phyloP scores from a whole-genome alignment of 2,797 vertebrate genomes.

The Coregonus suidteri region DNA sequence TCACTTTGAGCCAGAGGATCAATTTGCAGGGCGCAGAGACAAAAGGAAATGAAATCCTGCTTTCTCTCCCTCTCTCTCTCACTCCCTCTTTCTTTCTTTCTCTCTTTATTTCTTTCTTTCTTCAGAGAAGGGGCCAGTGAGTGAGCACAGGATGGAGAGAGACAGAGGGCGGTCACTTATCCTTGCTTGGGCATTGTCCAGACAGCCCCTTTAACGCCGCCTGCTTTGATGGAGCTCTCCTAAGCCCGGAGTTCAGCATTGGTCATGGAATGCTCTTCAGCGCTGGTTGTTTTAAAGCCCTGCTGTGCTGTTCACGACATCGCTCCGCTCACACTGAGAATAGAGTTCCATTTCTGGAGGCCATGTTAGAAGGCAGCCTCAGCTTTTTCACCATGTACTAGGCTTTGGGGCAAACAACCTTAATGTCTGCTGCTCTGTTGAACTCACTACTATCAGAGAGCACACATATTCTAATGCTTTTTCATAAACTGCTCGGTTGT shows the following conservation, averaged over 20 bases:
- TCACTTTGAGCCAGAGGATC: conserved; percentile 45
- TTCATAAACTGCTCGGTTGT: neutral
- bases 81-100: neutral
- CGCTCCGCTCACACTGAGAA: neutral
- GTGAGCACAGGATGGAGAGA: neutral
- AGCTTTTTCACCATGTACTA: neutral
- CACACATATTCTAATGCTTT: neutral
- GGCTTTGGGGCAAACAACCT: neutral
- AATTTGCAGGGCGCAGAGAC: conserved; percentile 39
- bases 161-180: conserved; percentile 7
- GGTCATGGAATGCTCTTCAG: conserved; percentile 18
- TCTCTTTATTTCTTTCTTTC: neutral
- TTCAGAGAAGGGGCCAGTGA: neutral
- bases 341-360: neutral
- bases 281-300: conserved; percentile 26
- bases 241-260: conserved; percentile 27
- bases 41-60: conserved; percentile 39
- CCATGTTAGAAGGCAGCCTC: neutral
- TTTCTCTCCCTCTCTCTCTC: conserved; percentile 1
- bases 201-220: neutral
- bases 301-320: neutral
- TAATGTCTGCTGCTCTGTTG: neutral
- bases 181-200: conserved; percentile 25
- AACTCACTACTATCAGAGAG: neutral
- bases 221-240: conserved; percentile 22